These are phyloP conservation scores for Rattus rattus DNA, from an alignment of 2,113 vertebrate species.

Conservation along the genomic window DNA sequence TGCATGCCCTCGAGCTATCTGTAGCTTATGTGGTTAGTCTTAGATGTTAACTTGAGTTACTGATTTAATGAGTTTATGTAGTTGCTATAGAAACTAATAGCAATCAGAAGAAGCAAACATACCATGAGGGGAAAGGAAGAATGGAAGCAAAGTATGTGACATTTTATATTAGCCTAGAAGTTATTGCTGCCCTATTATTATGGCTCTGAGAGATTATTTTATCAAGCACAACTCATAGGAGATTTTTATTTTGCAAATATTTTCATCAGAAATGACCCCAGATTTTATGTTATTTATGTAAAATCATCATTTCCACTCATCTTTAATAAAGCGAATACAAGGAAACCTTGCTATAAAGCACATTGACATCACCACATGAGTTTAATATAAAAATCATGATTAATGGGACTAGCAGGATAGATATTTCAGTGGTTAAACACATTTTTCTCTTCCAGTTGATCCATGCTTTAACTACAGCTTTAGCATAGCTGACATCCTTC, in stretches of 20 bases:
- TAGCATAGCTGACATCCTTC: no score
- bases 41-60: constrained; percentile 51
- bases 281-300: background rate
- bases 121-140: constrained; percentile 24
- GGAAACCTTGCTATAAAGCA: background rate
- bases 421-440: background rate
- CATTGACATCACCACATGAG: background rate
- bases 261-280: background rate
- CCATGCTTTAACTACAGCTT: background rate
- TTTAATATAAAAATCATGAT: constrained; percentile 2
- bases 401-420: background rate
- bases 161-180: background rate
- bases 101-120: constrained; percentile 5
- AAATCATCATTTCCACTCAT: background rate
- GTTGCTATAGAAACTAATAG: constrained; percentile 70
- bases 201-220: constrained; percentile 16
- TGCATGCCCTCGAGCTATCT: constrained; percentile 20
- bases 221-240: background rate
- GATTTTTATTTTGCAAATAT: constrained; percentile 41
- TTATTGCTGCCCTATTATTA: background rate
- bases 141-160: constrained; percentile 24
- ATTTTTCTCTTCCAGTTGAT: background rate
- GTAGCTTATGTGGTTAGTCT: constrained; percentile 27
- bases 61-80: constrained; percentile 58
- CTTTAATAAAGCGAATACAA: background rate